Conservation (phyloP, 64 coral and sea anemone genomes). For the Porites australiensis region DNA sequence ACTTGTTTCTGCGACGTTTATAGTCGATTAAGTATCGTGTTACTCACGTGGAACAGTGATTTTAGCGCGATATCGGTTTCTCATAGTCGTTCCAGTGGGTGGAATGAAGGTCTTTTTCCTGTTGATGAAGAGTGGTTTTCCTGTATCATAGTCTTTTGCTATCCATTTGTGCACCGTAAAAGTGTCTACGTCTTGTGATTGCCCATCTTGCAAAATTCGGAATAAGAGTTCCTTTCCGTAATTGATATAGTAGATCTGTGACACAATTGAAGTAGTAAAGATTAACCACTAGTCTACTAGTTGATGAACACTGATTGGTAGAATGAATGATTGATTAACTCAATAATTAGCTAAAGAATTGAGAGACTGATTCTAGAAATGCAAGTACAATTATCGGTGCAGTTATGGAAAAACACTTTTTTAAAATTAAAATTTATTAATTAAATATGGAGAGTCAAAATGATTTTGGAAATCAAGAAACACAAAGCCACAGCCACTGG, state of each 20-base stretch:
- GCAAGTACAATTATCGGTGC: too few species aligned
- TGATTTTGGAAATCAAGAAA: too few species aligned
- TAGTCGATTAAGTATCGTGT: too few species aligned
- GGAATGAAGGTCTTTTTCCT: conserved; percentile 27
- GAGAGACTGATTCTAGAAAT: neutral
- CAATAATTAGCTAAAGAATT: neutral
- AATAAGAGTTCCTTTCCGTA: conserved; percentile 38
- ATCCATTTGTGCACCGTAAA: conserved; percentile 61
- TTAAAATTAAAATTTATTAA: too few species aligned
- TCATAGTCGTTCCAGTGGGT: neutral
- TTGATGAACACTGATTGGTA: neutral
- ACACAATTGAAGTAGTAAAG: neutral
- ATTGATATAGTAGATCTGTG: conserved; percentile 40
- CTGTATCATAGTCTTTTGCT: conserved; percentile 26
- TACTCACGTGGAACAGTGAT: conserved; percentile 69
- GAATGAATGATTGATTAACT: neutral
- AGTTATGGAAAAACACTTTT: too few species aligned
- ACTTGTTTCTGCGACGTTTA: too few species aligned
- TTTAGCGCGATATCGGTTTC: neutral
- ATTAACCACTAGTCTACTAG: neutral
- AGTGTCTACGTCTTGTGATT: conserved; percentile 35
- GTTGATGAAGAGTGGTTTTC: conserved; percentile 43
- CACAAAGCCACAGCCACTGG: too few species aligned
- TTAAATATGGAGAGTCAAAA: too few species aligned
- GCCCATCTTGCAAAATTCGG: neutral